Base-by-base conservation (phyloP, 2,888 invertebrate genomes). In the Harpagoxenus sublaevis region DNA sequence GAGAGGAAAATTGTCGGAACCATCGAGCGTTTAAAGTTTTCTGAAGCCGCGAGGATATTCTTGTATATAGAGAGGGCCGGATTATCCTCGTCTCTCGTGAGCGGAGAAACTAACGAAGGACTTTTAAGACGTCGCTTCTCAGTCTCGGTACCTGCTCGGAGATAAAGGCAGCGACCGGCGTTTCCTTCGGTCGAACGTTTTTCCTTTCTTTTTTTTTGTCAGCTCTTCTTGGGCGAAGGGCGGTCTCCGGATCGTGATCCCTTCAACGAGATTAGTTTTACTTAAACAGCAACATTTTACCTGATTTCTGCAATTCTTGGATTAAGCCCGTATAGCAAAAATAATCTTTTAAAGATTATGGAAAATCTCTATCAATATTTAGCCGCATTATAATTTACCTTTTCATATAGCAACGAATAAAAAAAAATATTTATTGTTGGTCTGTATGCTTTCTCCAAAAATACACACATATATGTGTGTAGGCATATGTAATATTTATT, bases 81-180 rank as follows among this genome's bases (percentile, higher is more conserved):
- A 92, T 92, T 92, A 92, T 92, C 91, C 90, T 85, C 90, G 84
- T 88, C 88, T 88, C 87, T 89, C 88, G 86, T 88, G 88, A 86
- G 74, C 84, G 84, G 87, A 86, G 88, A 88, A 91, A 91, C 91
- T 92, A 92, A 92, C 92, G 91, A 92, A 92, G 92, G 90, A 92
- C 91, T 90, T 89, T 92, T 91, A 90, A 92, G 89, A 89, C 89
- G 89, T 88, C 89, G 86, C 88, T 88, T 89, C 86, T 89, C 86
- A 87, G 89, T 86, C 82, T 83, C 86, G 87, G 82, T 87, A 86
- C 85, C 87, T 84, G 73, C n/a, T 63, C 66, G 73, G 75, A 74
- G 84, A 68, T 77, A 82, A 84, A 84, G 83, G 70, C 81, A 84
- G 74, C 83, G 83, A 84, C 83, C 75, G 15, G 60, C 74, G 88